phyloP scores from a whole-genome alignment of 2,113 vertebrate genomes.

The Tinamus guttatus region DNA sequence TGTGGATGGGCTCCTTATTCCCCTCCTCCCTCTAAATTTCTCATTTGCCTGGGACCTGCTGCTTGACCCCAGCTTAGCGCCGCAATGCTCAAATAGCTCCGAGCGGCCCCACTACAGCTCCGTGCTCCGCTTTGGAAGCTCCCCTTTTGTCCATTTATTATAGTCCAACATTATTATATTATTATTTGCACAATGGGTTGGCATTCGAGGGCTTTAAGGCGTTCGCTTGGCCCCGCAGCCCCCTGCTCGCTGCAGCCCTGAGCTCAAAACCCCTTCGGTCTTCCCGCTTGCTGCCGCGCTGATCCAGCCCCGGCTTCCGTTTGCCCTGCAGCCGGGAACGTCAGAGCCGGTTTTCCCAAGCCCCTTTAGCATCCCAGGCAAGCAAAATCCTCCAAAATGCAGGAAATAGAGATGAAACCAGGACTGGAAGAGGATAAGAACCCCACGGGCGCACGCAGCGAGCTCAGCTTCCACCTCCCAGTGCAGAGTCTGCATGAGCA shows the following conservation, averaged over 20 bases:
- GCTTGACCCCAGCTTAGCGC: not conserved
- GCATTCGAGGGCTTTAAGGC: not conserved
- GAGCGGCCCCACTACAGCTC: not conserved
- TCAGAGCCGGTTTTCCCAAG: not conserved
- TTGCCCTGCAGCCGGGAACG: not conserved
- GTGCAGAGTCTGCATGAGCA: not conserved
- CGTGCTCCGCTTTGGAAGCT: not conserved
- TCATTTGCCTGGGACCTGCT: not conserved
- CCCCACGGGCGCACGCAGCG: too few relatives aligned
- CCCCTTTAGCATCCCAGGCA: not conserved
- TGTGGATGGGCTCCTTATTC: not conserved
- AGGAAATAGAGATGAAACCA: not conserved
- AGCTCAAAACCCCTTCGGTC: not conserved
- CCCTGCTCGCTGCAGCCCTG: not conserved
- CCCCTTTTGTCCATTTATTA: not conserved
- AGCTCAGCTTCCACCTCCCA: not conserved
- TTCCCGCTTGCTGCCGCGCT: not conserved
- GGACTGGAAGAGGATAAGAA: accelerated
- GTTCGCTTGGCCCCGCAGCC: not conserved
- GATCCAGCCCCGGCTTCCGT: not conserved
- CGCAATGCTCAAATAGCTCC: not conserved
- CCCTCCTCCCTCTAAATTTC: not conserved
- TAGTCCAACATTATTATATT: not conserved
- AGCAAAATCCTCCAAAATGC: accelerated
- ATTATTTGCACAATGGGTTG: not conserved